Conservation (phyloP, 2,113 vertebrate species). For the Verasper variegatus region DNA sequence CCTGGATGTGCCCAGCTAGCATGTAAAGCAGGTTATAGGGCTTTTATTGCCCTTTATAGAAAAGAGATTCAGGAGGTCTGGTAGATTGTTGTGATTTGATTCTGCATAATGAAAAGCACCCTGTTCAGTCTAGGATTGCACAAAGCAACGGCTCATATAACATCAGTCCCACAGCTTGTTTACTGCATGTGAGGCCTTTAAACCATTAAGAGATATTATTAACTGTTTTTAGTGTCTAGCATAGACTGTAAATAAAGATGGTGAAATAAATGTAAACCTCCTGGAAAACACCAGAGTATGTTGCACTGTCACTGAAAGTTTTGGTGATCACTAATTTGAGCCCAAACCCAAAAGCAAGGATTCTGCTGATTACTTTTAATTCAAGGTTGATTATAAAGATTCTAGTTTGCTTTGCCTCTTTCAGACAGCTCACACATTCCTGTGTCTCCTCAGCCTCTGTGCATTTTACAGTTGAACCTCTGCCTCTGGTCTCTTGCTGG, state of each 20-base stretch:
- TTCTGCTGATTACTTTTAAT: neutral
- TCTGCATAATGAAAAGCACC: neutral
- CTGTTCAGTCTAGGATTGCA: too few species aligned
- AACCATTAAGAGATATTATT: neutral
- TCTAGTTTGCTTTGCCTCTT: neutral
- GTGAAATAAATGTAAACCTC: too few species aligned
- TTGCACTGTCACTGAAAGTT: too few species aligned
- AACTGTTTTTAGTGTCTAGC: neutral
- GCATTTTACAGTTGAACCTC: slow-evolving; percentile 17
- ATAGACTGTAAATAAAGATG: too few species aligned
- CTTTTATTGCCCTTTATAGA: slow-evolving; percentile 3
- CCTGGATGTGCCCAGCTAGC: slow-evolving; percentile 37
- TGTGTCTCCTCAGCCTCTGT: slow-evolving; percentile 12
- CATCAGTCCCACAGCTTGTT: neutral
- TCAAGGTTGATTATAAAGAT: neutral
- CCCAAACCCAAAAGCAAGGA: neutral
- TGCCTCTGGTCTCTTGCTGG: slow-evolving; percentile 40
- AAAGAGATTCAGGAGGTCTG: slow-evolving; percentile 11
- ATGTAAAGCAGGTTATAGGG: slow-evolving; percentile 18
- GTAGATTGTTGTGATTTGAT: too few species aligned
- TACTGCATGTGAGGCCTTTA: neutral
- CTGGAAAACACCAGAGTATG: too few species aligned
- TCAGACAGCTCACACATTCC: neutral
- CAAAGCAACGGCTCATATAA: neutral
- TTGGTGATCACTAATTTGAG: too few species aligned